These are phyloP conservation scores for Amniataba percoides DNA, from an alignment of 2,797 vertebrate genomes.

Conservation along the genomic window DNA sequence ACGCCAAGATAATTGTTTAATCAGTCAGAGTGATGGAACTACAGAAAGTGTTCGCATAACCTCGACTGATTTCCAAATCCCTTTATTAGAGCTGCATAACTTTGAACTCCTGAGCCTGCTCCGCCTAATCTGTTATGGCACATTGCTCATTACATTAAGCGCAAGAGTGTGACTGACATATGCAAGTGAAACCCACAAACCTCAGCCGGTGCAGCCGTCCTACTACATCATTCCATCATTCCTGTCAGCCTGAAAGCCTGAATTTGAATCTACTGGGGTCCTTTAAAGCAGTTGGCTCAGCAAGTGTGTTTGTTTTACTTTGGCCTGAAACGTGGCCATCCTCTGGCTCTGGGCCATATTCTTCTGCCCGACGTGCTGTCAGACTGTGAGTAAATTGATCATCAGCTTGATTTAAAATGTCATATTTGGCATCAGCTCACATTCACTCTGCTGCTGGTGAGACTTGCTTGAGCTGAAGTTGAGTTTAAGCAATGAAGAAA, in stretches of 20 bases:
- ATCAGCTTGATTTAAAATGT: conserved; percentile 71
- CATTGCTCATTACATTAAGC: conserved; percentile 72
- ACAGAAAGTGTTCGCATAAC: conserved; percentile 55
- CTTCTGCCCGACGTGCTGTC: conserved; percentile 51
- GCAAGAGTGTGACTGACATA: conserved; percentile 60
- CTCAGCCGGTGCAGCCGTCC: conserved; percentile 31
- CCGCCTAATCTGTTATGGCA: conserved; percentile 59
- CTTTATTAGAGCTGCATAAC: conserved; percentile 63
- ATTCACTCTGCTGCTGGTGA: conserved; percentile 48
- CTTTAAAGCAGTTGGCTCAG: conserved; percentile 65
- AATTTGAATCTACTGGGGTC: conserved; percentile 51
- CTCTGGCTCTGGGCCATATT: conserved; percentile 54
- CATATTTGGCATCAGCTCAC: conserved; percentile 64
- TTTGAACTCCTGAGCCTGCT: conserved; percentile 62
- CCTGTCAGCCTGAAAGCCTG: conserved; percentile 55
- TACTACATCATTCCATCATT: conserved; percentile 54
- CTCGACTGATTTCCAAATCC: conserved; percentile 56
- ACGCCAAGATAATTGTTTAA: conserved; percentile 74
- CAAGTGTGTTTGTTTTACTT: conserved; percentile 64
- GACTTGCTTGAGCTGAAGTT: conserved; percentile 36
- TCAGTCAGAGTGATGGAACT: conserved; percentile 62
- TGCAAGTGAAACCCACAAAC: conserved; percentile 46
- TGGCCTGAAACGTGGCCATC: conserved; percentile 48
- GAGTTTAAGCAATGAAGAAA: conserved; percentile 29
- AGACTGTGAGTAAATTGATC: conserved; percentile 67